Percentiles rank a stretch among this genome's conserved stretches.
phyloP scores from a whole-genome alignment of 2,797 vertebrate species.

The Hemibagrus guttatus region DNA sequence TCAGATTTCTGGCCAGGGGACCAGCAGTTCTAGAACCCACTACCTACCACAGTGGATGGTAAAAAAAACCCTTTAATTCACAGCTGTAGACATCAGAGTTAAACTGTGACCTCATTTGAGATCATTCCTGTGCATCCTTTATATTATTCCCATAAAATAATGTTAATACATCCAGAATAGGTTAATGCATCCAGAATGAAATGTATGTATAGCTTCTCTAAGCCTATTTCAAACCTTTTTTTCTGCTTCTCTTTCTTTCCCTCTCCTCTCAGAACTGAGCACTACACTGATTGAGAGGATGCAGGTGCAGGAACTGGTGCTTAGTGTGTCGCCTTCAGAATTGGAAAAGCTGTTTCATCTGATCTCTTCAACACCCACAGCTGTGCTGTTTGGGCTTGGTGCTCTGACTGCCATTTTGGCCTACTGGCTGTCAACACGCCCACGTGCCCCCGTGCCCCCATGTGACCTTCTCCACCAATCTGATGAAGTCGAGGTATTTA shows the following conservation, averaged over 20 bases:
- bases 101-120: no score
- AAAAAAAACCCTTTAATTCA: no score
- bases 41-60: no score
- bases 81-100: no score
- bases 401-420: slow-evolving; percentile 86
- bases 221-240: background rate
- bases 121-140: no score
- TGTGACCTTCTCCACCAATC: slow-evolving; percentile 91
- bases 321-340: slow-evolving; percentile 85
- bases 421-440: slow-evolving; percentile 92
- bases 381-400: slow-evolving; percentile 88
- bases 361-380: slow-evolving; percentile 85
- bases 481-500: slow-evolving; percentile 75
- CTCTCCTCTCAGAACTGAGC: slow-evolving; percentile 78
- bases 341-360: slow-evolving; percentile 87
- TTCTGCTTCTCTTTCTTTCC: background rate
- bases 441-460: slow-evolving; percentile 85
- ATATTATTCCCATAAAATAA: no score
- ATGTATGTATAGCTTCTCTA: background rate
- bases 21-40: no score
- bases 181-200: background rate
- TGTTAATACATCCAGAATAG: background rate
- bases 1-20: no score
- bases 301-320: slow-evolving; percentile 91
- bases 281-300: slow-evolving; percentile 92